Evolutionary conservation across 2,113 vertebrate species (phyloP).

Genomic region (Eclectus roratus): DNA sequence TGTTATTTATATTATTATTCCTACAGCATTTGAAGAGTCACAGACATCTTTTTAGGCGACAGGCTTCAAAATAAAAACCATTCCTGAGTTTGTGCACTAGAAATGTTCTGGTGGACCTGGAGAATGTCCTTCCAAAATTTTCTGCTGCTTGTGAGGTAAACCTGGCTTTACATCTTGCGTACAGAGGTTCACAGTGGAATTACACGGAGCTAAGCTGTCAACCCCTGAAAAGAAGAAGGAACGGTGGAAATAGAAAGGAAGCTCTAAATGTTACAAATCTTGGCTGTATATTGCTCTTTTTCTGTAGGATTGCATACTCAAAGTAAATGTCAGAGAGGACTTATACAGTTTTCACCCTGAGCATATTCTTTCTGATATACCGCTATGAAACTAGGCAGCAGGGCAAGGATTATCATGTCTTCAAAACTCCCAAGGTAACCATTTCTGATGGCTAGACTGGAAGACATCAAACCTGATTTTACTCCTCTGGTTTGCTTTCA

Average conservation of each 20-base stretch:
- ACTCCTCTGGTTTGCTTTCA: not conserved
- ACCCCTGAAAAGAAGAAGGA: not conserved
- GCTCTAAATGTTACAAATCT: not conserved
- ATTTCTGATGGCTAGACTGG: not conserved
- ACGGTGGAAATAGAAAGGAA: not conserved
- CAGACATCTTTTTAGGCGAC: not conserved
- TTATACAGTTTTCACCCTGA: not conserved
- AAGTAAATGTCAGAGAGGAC: not conserved
- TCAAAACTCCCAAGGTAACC: not conserved
- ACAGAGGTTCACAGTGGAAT: not conserved
- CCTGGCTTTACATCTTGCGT: not conserved
- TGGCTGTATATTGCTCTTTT: not conserved
- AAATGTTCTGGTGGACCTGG: not conserved
- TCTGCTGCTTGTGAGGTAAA: not conserved
- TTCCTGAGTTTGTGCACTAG: not conserved
- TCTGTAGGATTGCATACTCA: not conserved
- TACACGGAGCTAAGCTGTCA: not conserved
- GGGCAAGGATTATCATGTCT: not conserved
- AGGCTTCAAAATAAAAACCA: not conserved
- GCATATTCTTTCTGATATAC: not conserved
- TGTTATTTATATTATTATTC: not conserved
- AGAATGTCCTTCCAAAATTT: not conserved
- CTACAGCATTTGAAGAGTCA: not conserved
- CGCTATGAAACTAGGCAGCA: not conserved
- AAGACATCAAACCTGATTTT: not conserved